Evolutionary conservation across 1,140 invertebrate species (phyloP).

Genomic region (Mactra quadrangularis): DNA sequence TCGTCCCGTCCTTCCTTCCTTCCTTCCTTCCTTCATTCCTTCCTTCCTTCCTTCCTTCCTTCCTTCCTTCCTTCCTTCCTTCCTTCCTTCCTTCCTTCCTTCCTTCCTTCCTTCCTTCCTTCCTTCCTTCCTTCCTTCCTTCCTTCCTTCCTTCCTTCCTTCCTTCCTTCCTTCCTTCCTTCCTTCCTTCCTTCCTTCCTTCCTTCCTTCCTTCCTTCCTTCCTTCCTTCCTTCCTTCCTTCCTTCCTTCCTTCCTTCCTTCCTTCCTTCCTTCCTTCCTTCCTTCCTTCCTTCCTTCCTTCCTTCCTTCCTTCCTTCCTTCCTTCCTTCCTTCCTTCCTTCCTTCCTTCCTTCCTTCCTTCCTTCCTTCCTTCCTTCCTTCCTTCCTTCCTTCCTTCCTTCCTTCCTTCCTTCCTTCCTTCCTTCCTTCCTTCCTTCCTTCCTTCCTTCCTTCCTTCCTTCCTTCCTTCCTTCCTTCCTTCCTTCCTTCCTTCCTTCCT

Average conservation of each 20-base stretch:
- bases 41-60: slow-evolving; percentile 64
- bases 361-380: slow-evolving; percentile 39
- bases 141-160: slow-evolving; percentile 17
- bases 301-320: slow-evolving; percentile 28
- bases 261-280: slow-evolving; percentile 32
- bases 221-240: slow-evolving; percentile 32
- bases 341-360: slow-evolving; percentile 3
- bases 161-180: slow-evolving; percentile 46
- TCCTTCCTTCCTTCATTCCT: slow-evolving; percentile 63
- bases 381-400: slow-evolving; percentile 5
- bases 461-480: slow-evolving; percentile 26
- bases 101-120: slow-evolving; percentile 42
- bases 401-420: slow-evolving; percentile 16
- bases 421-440: slow-evolving; percentile 20
- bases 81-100: slow-evolving; percentile 56
- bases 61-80: slow-evolving; percentile 58
- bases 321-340: not conserved
- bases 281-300: not conserved
- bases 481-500: slow-evolving; percentile 44
- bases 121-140: not conserved
- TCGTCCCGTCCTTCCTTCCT: slow-evolving; percentile 50
- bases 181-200: slow-evolving; percentile 39
- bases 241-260: slow-evolving; percentile 37
- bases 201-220: slow-evolving; percentile 38
- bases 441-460: slow-evolving; percentile 29